Evolutionary conservation across 2,888 invertebrate genomes (phyloP).

Genomic region (Xanthia togata): DNA sequence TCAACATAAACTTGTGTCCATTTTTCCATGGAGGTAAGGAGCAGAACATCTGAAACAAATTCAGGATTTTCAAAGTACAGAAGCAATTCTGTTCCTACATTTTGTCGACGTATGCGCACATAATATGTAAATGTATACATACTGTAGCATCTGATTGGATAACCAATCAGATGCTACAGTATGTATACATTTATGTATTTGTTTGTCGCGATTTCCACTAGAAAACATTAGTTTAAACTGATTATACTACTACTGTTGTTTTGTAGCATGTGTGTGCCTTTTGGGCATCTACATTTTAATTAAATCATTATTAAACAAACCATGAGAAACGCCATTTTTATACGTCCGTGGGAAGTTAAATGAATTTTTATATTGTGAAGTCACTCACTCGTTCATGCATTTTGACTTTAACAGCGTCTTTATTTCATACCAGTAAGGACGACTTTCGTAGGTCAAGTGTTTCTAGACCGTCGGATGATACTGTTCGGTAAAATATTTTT

Average conservation of each 20-base stretch:
- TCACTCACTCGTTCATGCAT: neutral
- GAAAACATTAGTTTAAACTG: neutral
- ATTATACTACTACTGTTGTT: neutral
- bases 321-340: constrained; percentile 30
- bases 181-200: no score
- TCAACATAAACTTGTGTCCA: neutral
- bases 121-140: no score
- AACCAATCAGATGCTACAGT: no score
- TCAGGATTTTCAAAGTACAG: neutral
- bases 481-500: constrained; percentile 5
- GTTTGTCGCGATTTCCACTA: no score
- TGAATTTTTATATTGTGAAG: neutral
- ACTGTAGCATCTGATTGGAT: no score
- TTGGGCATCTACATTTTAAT: constrained; percentile 38
- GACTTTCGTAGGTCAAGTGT: neutral
- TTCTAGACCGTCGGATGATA: neutral
- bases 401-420: neutral
- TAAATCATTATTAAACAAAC: constrained; percentile 12
- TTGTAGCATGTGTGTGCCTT: constrained; percentile 41
- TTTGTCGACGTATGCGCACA: no score
- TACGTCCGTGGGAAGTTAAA: constrained; percentile 25
- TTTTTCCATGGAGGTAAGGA: neutral
- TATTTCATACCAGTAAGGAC: neutral
- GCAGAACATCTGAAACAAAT: neutral
- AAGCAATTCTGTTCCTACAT: no score